A percentile compares a stretch with the other conserved stretches of the same genome.
These are phyloP conservation scores for Craterocephalus amniculus DNA, from an alignment of 2,797 vertebrate species.

Conservation along the genomic window DNA sequence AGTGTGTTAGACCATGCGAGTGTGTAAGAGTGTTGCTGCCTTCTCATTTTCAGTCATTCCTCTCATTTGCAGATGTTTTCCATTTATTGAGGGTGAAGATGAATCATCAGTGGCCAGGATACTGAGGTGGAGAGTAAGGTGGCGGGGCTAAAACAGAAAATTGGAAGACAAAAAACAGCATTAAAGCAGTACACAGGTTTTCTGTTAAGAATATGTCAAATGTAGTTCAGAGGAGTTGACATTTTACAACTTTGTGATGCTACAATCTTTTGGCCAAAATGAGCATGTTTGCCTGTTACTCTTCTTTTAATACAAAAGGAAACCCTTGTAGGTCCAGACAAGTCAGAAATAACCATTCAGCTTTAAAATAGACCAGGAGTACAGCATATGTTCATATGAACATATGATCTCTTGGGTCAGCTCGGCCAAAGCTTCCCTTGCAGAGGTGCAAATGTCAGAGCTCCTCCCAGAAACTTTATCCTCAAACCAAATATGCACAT, in stretches of 20 bases:
- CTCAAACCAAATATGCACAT: not conserved
- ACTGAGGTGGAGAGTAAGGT: slow-evolving; percentile 88
- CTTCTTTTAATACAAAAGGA: not conserved
- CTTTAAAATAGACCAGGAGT: not conserved
- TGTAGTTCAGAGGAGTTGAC: not conserved
- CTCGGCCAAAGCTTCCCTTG: no score
- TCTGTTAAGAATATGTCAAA: slow-evolving; percentile 7
- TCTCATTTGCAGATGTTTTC: slow-evolving; percentile 39
- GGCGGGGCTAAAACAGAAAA: slow-evolving; percentile 87
- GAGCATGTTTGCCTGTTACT: no score
- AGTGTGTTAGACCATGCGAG: slow-evolving; percentile 12
- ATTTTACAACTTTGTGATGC: not conserved
- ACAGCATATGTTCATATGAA: no score
- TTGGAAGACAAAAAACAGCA: slow-evolving; percentile 8
- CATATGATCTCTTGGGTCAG: not conserved
- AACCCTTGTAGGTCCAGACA: not conserved
- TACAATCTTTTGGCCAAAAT: not conserved
- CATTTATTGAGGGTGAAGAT: slow-evolving; percentile 21
- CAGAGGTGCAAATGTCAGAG: not conserved
- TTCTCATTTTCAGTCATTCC: slow-evolving; percentile 57
- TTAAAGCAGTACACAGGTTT: not conserved
- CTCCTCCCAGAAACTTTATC: not conserved
- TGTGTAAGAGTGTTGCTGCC: slow-evolving; percentile 38
- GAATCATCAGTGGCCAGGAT: slow-evolving; percentile 84
- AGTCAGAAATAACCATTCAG: no score